A percentile compares a stretch with the other conserved stretches of the same genome.
These are phyloP conservation scores for Cervus canadensis DNA, from an alignment of 2,113 vertebrate species.

Conservation along the genomic window DNA sequence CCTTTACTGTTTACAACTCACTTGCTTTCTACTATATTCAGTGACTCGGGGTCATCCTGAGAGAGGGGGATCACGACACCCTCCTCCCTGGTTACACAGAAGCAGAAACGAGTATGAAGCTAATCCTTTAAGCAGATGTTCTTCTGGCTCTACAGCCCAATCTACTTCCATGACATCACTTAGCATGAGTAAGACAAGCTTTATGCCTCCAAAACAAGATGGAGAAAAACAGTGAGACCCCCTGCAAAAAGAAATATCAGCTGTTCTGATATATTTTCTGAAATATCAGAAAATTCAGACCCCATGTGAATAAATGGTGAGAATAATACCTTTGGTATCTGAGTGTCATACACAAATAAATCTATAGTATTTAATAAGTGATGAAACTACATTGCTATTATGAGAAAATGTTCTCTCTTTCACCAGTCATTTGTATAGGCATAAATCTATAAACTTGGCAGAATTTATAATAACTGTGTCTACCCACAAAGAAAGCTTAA, in stretches of 20 bases:
- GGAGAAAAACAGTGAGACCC: background rate
- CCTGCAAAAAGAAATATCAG: background rate
- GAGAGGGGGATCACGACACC: background rate
- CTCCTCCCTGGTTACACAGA: background rate
- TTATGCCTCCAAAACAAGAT: background rate
- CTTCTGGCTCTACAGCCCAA: background rate
- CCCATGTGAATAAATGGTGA: background rate
- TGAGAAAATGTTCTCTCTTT: constrained; percentile 21
- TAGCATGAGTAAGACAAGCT: background rate
- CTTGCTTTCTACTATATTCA: background rate
- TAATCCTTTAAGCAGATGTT: background rate
- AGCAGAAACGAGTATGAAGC: background rate
- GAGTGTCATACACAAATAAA: background rate
- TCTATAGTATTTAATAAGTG: background rate
- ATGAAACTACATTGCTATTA: background rate
- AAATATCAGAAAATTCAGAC: background rate
- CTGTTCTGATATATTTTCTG: background rate
- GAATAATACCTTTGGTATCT: background rate
- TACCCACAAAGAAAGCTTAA: background rate
- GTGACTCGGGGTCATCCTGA: background rate
- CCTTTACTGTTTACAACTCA: background rate
- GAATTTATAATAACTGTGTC: background rate
- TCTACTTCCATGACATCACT: background rate
- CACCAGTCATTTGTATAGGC: background rate
- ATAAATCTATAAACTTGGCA: background rate